Percentiles rank a stretch among this genome's conserved stretches.
Conservation (phyloP, 2,888 invertebrate species). For the Dryococelus australis region DNA sequence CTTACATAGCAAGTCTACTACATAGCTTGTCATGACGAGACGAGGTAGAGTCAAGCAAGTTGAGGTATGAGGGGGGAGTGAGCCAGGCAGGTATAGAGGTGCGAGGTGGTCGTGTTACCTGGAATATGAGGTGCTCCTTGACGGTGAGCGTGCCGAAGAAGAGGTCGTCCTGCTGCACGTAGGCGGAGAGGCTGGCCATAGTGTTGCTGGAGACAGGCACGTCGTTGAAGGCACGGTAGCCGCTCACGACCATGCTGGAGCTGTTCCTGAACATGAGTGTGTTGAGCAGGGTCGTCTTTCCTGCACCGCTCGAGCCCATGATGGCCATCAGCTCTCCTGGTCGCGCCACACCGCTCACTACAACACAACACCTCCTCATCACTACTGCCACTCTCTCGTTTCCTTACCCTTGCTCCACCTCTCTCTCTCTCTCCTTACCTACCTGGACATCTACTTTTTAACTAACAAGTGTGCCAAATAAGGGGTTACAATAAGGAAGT, state of each 20-base stretch:
- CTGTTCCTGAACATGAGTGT: slow-evolving; percentile 84
- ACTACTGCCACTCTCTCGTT: too few relatives aligned
- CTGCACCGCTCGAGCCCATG: slow-evolving; percentile 91
- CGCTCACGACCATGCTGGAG: slow-evolving; percentile 70
- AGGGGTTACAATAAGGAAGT: too few relatives aligned
- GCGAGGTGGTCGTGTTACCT: too few relatives aligned
- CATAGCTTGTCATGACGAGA: too few relatives aligned
- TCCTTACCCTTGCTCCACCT: too few relatives aligned
- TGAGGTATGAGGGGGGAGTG: too few relatives aligned
- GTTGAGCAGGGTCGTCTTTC: slow-evolving; percentile 93
- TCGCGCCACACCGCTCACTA: slow-evolving; percentile 83
- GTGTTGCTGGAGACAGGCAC: slow-evolving; percentile 71
- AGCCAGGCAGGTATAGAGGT: too few relatives aligned
- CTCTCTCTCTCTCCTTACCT: too few relatives aligned
- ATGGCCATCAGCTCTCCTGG: slow-evolving; percentile 88
- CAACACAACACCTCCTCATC: slow-evolving; percentile 42
- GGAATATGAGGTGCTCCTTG: slow-evolving; percentile 86
- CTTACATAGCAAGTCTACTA: too few relatives aligned
- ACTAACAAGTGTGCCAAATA: too few relatives aligned
- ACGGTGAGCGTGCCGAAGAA: slow-evolving; percentile 92
- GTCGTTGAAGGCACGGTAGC: slow-evolving; percentile 74
- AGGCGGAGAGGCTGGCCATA: slow-evolving; percentile 81
- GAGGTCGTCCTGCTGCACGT: slow-evolving; percentile 93
- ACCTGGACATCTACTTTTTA: too few relatives aligned
- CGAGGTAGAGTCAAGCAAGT: too few relatives aligned